Percentiles rank a stretch among this genome's conserved stretches.
These are phyloP conservation scores for Halcyon leucocephala DNA, from an alignment of 2,797 vertebrate genomes.

Conservation along the genomic window DNA sequence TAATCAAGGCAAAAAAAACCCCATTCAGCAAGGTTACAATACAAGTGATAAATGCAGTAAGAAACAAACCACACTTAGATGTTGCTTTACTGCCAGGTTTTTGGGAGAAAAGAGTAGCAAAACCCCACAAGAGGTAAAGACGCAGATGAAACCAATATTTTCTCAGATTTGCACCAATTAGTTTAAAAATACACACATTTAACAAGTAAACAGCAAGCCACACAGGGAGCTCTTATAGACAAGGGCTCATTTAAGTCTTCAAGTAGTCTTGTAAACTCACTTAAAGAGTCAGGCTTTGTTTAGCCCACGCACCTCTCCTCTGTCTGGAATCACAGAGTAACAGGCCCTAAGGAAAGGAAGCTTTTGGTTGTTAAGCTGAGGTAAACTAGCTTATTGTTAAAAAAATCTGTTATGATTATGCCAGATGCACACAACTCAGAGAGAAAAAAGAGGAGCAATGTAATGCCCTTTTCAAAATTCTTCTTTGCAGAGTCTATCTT, in stretches of 20 bases:
- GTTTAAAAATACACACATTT: not conserved
- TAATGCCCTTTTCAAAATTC: not conserved
- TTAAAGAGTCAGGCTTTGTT: not conserved
- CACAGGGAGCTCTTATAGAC: not conserved
- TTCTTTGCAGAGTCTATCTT: not conserved
- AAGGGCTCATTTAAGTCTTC: not conserved
- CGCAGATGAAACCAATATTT: not conserved
- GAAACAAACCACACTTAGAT: not conserved
- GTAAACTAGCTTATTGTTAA: not conserved
- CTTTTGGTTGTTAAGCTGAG: not conserved
- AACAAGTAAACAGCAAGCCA: not conserved
- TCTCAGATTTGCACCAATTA: not conserved
- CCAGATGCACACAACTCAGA: not conserved
- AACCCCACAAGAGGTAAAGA: not conserved
- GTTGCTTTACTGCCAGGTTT: not conserved
- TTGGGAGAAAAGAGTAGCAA: not conserved
- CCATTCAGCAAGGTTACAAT: rapidly evolving
- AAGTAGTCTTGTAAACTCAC: not conserved
- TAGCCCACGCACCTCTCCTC: not conserved
- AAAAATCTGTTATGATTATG: not conserved
- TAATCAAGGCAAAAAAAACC: not conserved
- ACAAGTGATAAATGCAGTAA: not conserved
- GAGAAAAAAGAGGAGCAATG: not conserved
- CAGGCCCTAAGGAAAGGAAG: not conserved
- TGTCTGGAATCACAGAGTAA: not conserved